Evolutionary conservation across 2,888 invertebrate species (phyloP), one percentile per base, ranked within the genome.

Genomic region (Cephalotes varians): DNA sequence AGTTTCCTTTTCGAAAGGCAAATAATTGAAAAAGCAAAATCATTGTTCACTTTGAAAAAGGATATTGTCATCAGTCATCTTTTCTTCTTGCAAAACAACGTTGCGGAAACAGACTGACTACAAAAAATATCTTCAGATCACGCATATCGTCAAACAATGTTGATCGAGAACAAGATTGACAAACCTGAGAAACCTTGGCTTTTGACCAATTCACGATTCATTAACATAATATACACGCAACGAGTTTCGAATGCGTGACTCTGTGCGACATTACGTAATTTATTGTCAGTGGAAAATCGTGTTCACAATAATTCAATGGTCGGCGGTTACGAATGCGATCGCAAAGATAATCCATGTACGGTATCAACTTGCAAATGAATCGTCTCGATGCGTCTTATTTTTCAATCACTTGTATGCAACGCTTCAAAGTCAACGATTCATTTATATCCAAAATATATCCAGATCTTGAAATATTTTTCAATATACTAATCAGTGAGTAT

Each of bases 311-410:
- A 86, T 81, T 81, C 69, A 18, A 69, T 37, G 62, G 54, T 71
- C 49, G n/a, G 80, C 62, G 73, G 62, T 58, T 44, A 18, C 60
- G 49, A 51, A 56, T 58, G 31, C 21, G 62, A 86, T 85, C 85
- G 73, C 85, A 69, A 40, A 76, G 79, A 69, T 71, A 81, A 86
- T 79, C 73, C 69, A 6, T 67, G 15, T 15, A 47, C 72, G 37
- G 65, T 64, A 73, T 83, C 76, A 21, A 37, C 25, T 76, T 65
- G 54, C 67, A 44, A 81, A 77, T n/a, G 65, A 60, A 67, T 69
- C 44, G 64, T 54, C 28, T 62, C 49, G 18, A n/a, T 44, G n/a
- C 31, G 31, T 44, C 31, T 73, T 58, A 44, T 1, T 7, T 69
- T 51, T 71, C 18, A 34, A 6, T 51, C 69, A 34, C 37, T 54